Conservation (phyloP, 2,888 invertebrate species). For the Thereva unica region DNA sequence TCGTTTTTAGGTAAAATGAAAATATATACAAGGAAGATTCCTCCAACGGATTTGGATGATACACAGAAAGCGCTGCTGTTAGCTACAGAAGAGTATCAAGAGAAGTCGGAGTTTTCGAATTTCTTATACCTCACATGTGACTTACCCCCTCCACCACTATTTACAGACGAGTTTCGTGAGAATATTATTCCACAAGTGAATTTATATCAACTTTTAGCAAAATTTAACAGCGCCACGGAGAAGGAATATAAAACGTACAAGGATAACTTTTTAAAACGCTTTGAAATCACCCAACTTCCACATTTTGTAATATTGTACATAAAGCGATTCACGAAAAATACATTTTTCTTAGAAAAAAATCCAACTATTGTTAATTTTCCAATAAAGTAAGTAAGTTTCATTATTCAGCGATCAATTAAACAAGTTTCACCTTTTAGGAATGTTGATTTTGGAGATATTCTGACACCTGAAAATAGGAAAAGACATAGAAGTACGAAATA, state of each 20-base stretch:
- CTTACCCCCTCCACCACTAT: constrained; percentile 94
- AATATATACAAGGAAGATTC: constrained; percentile 88
- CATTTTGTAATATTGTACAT: constrained; percentile 95
- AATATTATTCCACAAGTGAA: constrained; percentile 99
- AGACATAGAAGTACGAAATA: constrained; percentile 84
- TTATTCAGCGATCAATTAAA: constrained; percentile 10
- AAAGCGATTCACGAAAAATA: constrained; percentile 98
- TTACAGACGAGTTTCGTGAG: constrained; percentile 96
- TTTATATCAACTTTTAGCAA: constrained; percentile 87
- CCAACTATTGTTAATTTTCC: constrained; percentile 99
- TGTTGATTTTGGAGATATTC: constrained; percentile 94
- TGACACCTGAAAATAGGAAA: constrained; percentile 81
- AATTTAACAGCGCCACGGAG: constrained; percentile 93
- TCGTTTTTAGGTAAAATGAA: constrained; percentile 92
- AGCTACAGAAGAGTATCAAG: constrained; percentile 83
- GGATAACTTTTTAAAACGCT: constrained; percentile 96
- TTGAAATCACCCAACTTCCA: constrained; percentile 91
- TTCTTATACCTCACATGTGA: constrained; percentile 97
- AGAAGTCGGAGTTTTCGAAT: constrained; percentile 85
- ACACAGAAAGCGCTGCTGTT: constrained; percentile 79
- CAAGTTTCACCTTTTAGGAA: constrained; percentile 67
- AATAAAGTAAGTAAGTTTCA: constrained; percentile 77
- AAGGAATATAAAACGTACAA: constrained; percentile 99
- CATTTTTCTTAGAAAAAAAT: constrained; percentile 98
- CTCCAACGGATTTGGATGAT: constrained; percentile 89